These are phyloP conservation scores for Pseudocheirus occidentalis DNA, from an alignment of 2,797 vertebrate species.

Conservation along the genomic window DNA sequence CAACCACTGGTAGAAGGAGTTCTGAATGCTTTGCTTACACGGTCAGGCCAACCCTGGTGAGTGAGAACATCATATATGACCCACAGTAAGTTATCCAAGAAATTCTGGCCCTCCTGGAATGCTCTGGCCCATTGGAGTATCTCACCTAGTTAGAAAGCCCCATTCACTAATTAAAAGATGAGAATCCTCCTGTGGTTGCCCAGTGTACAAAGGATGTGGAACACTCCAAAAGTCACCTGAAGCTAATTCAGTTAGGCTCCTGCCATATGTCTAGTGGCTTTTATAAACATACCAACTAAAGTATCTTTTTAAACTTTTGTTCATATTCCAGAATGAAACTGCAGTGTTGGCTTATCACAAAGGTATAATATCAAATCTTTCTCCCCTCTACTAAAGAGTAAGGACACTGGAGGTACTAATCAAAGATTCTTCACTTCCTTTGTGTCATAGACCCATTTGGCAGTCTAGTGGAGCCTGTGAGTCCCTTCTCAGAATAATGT, in stretches of 20 bases:
- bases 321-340: neutral
- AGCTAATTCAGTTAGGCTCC: neutral
- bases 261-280: neutral
- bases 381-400: neutral
- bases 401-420: neutral
- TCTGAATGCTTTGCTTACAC: neutral
- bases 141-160: neutral
- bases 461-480: neutral
- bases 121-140: neutral
- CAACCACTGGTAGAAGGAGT: neutral
- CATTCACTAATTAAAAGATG: neutral
- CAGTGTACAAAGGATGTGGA: neutral
- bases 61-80: neutral
- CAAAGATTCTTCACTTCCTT: neutral
- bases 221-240: neutral
- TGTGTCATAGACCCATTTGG: neutral
- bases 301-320: neutral
- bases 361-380: neutral
- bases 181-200: neutral
- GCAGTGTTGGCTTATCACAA: neutral
- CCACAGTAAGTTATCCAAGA: neutral
- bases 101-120: neutral
- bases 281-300: neutral
- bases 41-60: neutral
- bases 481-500: neutral